Evolutionary conservation across 2,797 vertebrate species (phyloP).

Genomic region (Kryptopterus vitreolus): DNA sequence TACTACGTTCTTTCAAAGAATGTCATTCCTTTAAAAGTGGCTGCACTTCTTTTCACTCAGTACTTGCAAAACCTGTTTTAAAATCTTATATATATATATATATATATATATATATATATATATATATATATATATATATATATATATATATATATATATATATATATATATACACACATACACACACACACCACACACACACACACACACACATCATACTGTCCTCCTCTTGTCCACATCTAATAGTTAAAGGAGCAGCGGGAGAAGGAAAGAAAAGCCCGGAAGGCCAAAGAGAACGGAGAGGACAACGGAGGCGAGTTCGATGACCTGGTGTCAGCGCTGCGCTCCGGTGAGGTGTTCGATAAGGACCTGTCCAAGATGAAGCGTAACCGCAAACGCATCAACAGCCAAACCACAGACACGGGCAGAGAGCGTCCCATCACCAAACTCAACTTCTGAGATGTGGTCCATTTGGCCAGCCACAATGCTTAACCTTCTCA

Average conservation of each 20-base stretch:
- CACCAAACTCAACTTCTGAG: slow-evolving; percentile 96
- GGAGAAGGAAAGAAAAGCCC: slow-evolving; percentile 88
- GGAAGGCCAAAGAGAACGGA: slow-evolving; percentile 89
- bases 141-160: no score
- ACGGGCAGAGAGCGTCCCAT: slow-evolving; percentile 87
- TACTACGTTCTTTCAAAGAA: slow-evolving; percentile 6
- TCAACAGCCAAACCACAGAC: slow-evolving; percentile 86
- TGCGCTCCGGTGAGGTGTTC: slow-evolving; percentile 96
- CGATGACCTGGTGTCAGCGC: slow-evolving; percentile 93
- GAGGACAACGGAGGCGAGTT: slow-evolving; percentile 94
- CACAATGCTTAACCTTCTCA: slow-evolving; percentile 1
- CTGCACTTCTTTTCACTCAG: background rate
- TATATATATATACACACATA: no score
- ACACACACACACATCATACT: no score
- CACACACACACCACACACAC: no score
- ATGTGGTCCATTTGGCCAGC: background rate
- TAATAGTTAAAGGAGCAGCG: slow-evolving; percentile 93
- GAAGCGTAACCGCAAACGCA: slow-evolving; percentile 96
- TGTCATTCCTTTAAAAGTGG: background rate
- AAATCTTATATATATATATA: background rate
- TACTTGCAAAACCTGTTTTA: slow-evolving; percentile 9
- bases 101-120: no score
- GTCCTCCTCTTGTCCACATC: slow-evolving; percentile 17
- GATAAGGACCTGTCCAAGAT: slow-evolving; percentile 99
- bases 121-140: no score